Evolutionary conservation across 2,797 vertebrate genomes (phyloP), one percentile per base, ranked within the genome.

Genomic region (Peromyscus attwateri): DNA sequence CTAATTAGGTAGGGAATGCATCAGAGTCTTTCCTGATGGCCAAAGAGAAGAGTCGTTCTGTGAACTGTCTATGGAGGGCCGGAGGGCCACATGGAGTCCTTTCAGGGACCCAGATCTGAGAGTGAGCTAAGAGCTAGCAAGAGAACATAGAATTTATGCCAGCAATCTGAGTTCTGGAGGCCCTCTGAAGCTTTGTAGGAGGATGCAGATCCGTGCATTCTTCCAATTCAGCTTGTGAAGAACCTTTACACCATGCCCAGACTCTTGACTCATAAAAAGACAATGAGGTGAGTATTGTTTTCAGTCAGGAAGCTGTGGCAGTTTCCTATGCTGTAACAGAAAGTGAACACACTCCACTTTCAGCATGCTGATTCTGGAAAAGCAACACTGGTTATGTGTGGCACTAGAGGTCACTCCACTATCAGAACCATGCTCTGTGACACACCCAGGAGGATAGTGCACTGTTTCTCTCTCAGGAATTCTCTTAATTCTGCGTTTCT

Each of bases 401-500:
- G 13, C 49, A 49, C 27, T 49, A 17, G 1, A 52, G 37, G 37
- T 60, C 84, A 60, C 70, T 85, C 87, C 11, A 25, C 19, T 73
- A 17, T 85, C 43, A 79, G 55, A 37, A 46, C 25, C 34, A 43
- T 2, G 17, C 16, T 82, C 76, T 66, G 5, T 46, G 66, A 64
- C 27, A 29, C 29, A 43, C 43, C 46, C 29, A 71, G 79, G 75
- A 90, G n/a, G 57, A 64, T 9, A 34, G 57, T 57, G 29, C 7
- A 31, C 11, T 31, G 6, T 31, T 85, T 40, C 57, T 79, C 34
- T 90, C 31, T 90, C 43, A 96, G 64, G 79, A 81, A 64, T 75
- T 96, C 60, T 64, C 16, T 17, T 81, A 87, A 11, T 37, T 83
- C 49, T 91, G 21, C 27, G 55, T 92, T 82, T 90, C 89, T 90